Evolutionary conservation across 2,888 invertebrate species (phyloP).

Genomic region (Clistopyga incitator): DNA sequence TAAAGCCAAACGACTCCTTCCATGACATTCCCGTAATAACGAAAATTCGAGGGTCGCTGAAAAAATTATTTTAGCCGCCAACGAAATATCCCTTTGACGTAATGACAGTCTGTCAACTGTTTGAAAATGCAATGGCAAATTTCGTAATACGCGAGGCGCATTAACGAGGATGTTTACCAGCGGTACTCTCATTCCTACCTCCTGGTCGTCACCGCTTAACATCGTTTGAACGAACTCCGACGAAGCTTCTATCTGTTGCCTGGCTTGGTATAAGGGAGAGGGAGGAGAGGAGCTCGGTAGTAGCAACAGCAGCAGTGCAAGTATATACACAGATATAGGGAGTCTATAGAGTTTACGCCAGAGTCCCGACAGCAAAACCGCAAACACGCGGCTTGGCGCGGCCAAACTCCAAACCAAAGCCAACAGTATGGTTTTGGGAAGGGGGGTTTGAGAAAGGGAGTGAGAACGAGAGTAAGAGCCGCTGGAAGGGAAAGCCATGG

Average conservation of each 20-base stretch:
- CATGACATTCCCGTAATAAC: neutral
- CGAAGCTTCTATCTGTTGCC: slow-evolving; percentile 66
- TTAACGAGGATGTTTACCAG: slow-evolving; percentile 64
- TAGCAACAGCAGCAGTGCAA: slow-evolving; percentile 25
- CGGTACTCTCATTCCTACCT: slow-evolving; percentile 37
- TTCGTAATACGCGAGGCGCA: slow-evolving; percentile 59
- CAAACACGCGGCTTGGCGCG: slow-evolving; percentile 83
- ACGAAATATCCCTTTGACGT: neutral
- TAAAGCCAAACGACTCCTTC: neutral
- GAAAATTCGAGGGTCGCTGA: neutral
- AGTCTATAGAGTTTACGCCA: slow-evolving; percentile 75
- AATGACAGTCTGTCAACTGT: slow-evolving; percentile 19
- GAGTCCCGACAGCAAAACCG: slow-evolving; percentile 82
- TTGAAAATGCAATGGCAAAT: slow-evolving; percentile 58
- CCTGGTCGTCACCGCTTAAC: slow-evolving; percentile 63
- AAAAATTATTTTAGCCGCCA: neutral
- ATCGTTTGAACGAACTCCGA: slow-evolving; percentile 64
- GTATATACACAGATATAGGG: slow-evolving; percentile 55
- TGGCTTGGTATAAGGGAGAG: neutral
- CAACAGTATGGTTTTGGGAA: slow-evolving; percentile 78
- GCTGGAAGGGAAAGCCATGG: neutral
- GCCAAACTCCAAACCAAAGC: slow-evolving; percentile 83
- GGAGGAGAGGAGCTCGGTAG: neutral
- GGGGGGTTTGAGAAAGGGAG: slow-evolving; percentile 65
- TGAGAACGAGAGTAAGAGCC: slow-evolving; percentile 45